These are phyloP conservation scores for Pipra filicauda DNA, from an alignment of 2,113 vertebrate genomes.

Conservation along the genomic window DNA sequence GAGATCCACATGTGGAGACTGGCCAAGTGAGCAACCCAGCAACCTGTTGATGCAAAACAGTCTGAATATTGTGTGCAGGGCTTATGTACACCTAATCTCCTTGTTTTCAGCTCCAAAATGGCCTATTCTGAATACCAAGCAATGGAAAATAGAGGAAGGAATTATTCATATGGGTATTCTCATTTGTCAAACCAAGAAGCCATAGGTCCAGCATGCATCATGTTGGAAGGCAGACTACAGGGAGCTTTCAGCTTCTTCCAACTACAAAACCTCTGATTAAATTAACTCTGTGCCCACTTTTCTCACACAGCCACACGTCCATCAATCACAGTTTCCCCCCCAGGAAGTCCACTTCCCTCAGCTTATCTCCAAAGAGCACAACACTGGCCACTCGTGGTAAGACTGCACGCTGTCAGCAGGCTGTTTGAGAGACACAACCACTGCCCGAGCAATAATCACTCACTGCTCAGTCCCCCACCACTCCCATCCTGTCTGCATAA, in stretches of 20 bases:
- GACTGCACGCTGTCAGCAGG: not conserved
- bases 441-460: not conserved
- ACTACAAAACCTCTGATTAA: not conserved
- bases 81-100: not conserved
- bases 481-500: slow-evolving; percentile 22
- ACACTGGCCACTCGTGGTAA: not conserved
- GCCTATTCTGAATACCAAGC: not conserved
- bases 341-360: not conserved
- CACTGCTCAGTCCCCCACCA: not conserved
- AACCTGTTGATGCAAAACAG: not conserved
- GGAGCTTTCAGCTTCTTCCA: not conserved
- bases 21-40: not conserved
- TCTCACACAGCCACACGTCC: not conserved
- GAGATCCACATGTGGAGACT: not conserved
- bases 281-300: not conserved
- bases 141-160: not conserved
- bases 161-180: not conserved
- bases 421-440: not conserved
- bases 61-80: not conserved
- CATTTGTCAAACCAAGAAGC: not conserved
- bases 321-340: not conserved
- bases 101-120: not conserved
- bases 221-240: not conserved
- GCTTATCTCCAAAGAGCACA: not conserved
- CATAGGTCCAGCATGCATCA: accelerated